phyloP scores from a whole-genome alignment of 2,888 invertebrate species.

The Busseola fusca region DNA sequence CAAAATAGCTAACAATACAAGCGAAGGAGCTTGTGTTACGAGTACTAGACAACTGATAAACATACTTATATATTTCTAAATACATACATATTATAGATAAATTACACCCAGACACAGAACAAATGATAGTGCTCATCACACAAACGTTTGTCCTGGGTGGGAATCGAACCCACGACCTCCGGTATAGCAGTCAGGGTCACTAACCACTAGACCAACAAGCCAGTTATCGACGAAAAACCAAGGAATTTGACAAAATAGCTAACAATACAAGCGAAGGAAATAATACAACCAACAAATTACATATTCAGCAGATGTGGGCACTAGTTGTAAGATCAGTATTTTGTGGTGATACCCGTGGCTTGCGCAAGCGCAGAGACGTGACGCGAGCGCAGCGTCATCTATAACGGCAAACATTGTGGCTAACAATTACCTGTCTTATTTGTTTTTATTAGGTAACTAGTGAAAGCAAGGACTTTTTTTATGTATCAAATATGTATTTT shows the following conservation, averaged over 20 bases:
- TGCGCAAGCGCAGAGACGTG: conserved; percentile 51
- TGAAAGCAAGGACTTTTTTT: background rate
- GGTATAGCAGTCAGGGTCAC: too few relatives aligned
- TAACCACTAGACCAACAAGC: too few relatives aligned
- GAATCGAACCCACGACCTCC: too few relatives aligned
- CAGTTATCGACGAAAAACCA: background rate
- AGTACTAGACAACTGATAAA: too few relatives aligned
- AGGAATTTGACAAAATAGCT: background rate
- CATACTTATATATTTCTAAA: too few relatives aligned
- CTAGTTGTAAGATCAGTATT: conserved; percentile 38
- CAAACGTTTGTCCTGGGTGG: too few relatives aligned
- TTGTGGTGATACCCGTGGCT: conserved; percentile 46
- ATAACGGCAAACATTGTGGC: conserved; percentile 32
- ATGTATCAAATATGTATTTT: background rate
- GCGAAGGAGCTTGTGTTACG: too few relatives aligned
- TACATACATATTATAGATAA: too few relatives aligned
- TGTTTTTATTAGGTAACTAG: conserved; percentile 15
- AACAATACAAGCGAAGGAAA: conserved; percentile 25
- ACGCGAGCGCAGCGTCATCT: conserved; percentile 34
- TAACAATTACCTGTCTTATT: conserved; percentile 3
- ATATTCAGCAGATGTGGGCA: conserved; percentile 41
- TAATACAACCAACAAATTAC: conserved; percentile 35
- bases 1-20: too few relatives aligned
- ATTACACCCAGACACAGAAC: too few relatives aligned
- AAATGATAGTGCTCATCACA: too few relatives aligned